Evolutionary conservation across 2,888 invertebrate genomes (phyloP).

Genomic region (Brachylomia viminalis): DNA sequence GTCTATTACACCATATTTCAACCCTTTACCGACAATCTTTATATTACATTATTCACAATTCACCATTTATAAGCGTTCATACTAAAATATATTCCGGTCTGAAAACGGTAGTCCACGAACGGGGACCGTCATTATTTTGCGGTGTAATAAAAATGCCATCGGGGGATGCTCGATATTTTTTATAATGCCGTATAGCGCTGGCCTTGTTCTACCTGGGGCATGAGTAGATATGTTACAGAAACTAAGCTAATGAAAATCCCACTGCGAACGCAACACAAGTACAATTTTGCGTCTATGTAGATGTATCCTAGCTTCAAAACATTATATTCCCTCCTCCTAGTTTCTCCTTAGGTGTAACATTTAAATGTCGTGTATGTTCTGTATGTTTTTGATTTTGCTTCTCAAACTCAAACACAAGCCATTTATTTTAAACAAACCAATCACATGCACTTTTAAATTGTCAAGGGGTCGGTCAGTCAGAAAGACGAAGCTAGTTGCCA

Average conservation of each 20-base stretch:
- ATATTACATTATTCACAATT: slow-evolving; percentile 67
- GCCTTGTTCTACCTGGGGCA: slow-evolving; percentile 62
- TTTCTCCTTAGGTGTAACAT: no score
- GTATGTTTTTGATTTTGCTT: no score
- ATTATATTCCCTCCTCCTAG: not conserved
- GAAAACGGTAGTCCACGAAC: slow-evolving; percentile 70
- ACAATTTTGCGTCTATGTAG: not conserved
- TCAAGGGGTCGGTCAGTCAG: no score
- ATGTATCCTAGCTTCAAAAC: not conserved
- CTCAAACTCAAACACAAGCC: no score
- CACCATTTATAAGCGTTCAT: slow-evolving; percentile 66
- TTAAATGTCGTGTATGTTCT: no score
- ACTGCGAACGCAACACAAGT: not conserved
- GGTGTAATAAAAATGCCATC: slow-evolving; percentile 80
- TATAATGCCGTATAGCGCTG: slow-evolving; percentile 69
- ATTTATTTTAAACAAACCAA: no score
- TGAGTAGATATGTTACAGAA: slow-evolving; percentile 35
- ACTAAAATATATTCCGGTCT: slow-evolving; percentile 69
- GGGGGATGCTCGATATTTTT: slow-evolving; percentile 75
- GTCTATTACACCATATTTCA: slow-evolving; percentile 61
- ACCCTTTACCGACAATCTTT: slow-evolving; percentile 57
- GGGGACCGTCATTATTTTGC: slow-evolving; percentile 78
- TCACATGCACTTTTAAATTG: no score
- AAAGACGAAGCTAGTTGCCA: no score
- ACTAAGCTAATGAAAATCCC: not conserved